Evolutionary conservation across 1,140 invertebrate genomes (phyloP).

Genomic region (Hestina assimilis): DNA sequence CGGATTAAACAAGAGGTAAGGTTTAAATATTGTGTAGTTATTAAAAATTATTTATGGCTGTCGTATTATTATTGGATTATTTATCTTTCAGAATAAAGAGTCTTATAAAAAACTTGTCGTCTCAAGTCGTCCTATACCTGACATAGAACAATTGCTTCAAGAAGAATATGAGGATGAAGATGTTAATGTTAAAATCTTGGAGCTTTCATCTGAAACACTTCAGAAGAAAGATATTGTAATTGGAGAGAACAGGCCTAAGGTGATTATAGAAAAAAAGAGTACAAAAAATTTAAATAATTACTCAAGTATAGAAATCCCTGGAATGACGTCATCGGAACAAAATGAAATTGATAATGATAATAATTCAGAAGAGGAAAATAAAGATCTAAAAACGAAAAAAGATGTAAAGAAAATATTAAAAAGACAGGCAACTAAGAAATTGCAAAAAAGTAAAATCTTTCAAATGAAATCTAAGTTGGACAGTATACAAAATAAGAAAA

Average conservation of each 20-base stretch:
- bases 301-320: constrained; percentile 50
- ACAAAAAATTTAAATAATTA: constrained; percentile 33
- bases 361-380: constrained; percentile 51
- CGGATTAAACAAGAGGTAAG: constrained; percentile 85
- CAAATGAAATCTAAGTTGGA: constrained; percentile 85
- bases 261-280: constrained; percentile 36
- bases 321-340: constrained; percentile 69
- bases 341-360: constrained; percentile 66
- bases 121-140: constrained; percentile 82
- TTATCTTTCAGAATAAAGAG: constrained; percentile 80
- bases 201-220: constrained; percentile 83
- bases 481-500: constrained; percentile 80
- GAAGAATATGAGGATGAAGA: constrained; percentile 85
- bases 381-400: constrained; percentile 80
- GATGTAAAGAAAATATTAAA: constrained; percentile 83
- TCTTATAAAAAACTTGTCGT: constrained; percentile 82
- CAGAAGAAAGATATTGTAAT: constrained; percentile 84
- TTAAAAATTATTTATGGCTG: neutral
- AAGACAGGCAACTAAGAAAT: constrained; percentile 82
- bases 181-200: constrained; percentile 86
- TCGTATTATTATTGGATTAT: constrained; percentile 12
- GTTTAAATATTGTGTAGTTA: no score
- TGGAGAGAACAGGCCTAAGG: constrained; percentile 81
- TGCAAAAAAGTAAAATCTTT: constrained; percentile 86
- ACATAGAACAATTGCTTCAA: constrained; percentile 82